Conservation (phyloP, 2,113 vertebrate species). For the Bostrychus sinensis region DNA sequence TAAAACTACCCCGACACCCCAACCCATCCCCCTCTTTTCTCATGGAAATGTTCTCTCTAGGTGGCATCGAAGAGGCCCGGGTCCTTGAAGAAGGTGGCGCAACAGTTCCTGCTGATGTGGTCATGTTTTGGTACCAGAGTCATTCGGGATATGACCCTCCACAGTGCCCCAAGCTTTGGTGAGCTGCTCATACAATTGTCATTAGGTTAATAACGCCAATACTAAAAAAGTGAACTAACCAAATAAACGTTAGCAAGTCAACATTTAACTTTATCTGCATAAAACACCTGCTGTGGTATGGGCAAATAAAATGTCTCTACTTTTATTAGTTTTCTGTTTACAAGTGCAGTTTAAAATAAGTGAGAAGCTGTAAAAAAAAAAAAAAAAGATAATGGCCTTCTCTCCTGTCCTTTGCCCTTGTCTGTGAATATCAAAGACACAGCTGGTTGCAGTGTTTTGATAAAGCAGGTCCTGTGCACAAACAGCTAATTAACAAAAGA, state of each 20-base stretch:
- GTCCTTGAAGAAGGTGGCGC: constrained; percentile 94
- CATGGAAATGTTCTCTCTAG: constrained; percentile 85
- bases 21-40: constrained; percentile 73
- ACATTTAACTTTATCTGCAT: not conserved
- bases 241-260: not conserved
- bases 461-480: constrained; percentile 85
- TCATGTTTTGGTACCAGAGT: constrained; percentile 98
- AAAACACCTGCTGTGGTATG: not conserved
- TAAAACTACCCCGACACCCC: constrained; percentile 70
- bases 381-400: constrained; percentile 65
- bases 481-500: constrained; percentile 91
- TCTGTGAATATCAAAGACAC: constrained; percentile 91
- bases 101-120: constrained; percentile 99
- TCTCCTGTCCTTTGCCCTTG: constrained; percentile 53
- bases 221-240: not conserved
- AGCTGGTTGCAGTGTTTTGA: constrained; percentile 90
- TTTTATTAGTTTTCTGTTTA: constrained; percentile 60
- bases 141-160: constrained; percentile 98
- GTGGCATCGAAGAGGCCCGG: constrained; percentile 94
- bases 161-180: constrained; percentile 99
- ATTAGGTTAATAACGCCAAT: not conserved
- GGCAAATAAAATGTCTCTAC: constrained; percentile 45
- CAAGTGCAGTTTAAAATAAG: constrained; percentile 61
- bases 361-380: constrained; percentile 47
- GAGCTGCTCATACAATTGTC: constrained; percentile 61